Conservation (phyloP, 2,113 vertebrate species). For the Xiphophorus couchianus region DNA sequence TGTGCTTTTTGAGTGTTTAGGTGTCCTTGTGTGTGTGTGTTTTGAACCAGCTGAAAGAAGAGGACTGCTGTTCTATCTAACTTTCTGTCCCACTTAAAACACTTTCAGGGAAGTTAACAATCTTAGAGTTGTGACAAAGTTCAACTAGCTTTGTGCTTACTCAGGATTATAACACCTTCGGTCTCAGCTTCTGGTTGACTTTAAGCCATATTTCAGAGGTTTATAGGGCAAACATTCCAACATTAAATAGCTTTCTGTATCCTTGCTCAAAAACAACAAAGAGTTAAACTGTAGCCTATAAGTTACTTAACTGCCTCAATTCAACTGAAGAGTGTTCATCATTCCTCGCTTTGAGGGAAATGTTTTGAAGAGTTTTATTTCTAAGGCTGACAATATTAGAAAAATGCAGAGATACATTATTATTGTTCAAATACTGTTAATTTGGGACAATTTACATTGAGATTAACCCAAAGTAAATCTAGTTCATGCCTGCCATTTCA, state of each 20-base stretch:
- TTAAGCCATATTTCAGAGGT: neutral
- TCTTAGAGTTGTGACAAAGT: conserved; percentile 38
- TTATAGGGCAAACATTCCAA: neutral
- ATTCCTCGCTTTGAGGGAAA: neutral
- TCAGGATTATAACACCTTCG: conserved; percentile 23
- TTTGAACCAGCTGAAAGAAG: conserved; percentile 59
- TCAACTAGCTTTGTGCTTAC: conserved; percentile 26
- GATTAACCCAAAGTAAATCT: too few species aligned
- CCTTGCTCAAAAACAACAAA: neutral
- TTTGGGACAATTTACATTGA: too few species aligned
- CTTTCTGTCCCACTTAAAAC: conserved; percentile 50
- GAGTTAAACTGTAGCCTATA: neutral
- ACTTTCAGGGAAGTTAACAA: conserved; percentile 46
- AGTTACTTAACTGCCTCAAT: neutral
- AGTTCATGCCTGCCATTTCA: too few species aligned
- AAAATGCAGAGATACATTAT: too few species aligned
- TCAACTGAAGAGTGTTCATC: neutral
- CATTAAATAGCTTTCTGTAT: neutral
- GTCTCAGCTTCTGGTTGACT: neutral
- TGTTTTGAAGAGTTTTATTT: too few species aligned
- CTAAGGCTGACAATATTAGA: too few species aligned
- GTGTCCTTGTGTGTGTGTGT: neutral
- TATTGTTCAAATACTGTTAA: too few species aligned
- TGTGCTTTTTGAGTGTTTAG: conserved; percentile 11
- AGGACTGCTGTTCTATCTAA: conserved; percentile 60